A percentile compares a stretch with the other conserved stretches of the same genome.
Conservation (phyloP, 2,888 invertebrate species). For the Salticus scenicus region DNA sequence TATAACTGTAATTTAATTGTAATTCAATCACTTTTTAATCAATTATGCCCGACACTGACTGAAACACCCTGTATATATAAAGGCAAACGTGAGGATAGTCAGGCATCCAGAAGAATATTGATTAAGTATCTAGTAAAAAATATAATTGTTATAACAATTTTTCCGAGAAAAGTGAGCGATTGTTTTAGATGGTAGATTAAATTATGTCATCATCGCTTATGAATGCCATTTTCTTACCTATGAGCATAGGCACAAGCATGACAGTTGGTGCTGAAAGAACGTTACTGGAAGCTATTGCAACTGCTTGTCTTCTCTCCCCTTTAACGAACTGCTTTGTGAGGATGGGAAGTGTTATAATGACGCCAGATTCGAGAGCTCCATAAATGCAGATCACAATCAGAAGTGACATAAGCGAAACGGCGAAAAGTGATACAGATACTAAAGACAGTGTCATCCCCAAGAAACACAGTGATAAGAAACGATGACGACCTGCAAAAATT, state of each 20-base stretch:
- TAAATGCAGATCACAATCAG: slow-evolving; percentile 40
- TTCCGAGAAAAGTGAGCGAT: no score
- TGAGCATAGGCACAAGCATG: slow-evolving; percentile 45
- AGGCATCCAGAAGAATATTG: no score
- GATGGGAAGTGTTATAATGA: slow-evolving; percentile 55
- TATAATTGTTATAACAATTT: no score
- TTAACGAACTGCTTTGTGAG: slow-evolving; percentile 51
- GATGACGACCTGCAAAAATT: slow-evolving; percentile 25
- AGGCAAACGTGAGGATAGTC: no score
- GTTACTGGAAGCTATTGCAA: slow-evolving; percentile 60
- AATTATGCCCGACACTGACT: no score
- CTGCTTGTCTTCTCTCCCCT: slow-evolving; percentile 33
- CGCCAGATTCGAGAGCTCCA: slow-evolving; percentile 53
- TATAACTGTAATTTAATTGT: no score
- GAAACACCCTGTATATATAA: no score
- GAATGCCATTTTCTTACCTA: slow-evolving; percentile 36
- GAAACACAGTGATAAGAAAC: slow-evolving; percentile 48
- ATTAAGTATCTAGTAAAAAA: no score
- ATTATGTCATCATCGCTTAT: no score
- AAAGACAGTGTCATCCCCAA: slow-evolving; percentile 35
- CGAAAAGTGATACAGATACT: background rate
- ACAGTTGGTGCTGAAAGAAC: slow-evolving; percentile 46
- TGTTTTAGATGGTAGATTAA: no score
- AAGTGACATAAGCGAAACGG: background rate
- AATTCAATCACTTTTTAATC: no score